Conservation (phyloP, 2,888 invertebrate species). For the Argyresthia albistria region DNA sequence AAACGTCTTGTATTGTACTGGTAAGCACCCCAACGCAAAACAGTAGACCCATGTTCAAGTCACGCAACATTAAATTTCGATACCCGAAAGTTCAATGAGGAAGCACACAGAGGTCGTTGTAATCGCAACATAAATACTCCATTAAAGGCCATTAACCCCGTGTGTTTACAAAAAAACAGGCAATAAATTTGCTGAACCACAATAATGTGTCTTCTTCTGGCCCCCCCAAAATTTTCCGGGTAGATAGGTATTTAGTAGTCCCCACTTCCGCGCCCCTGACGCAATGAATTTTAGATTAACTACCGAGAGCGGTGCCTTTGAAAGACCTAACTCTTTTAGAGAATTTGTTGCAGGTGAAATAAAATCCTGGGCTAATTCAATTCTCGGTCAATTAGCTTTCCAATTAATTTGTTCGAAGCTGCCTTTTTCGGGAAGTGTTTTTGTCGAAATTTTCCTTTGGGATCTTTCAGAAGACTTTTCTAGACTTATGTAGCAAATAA, state of each 20-base stretch:
- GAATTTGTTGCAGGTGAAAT: not conserved
- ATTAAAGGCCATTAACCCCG: constrained; percentile 58
- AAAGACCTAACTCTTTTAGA: not conserved
- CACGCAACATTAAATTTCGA: constrained; percentile 5
- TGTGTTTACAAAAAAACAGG: constrained; percentile 57
- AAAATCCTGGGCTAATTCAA: not conserved
- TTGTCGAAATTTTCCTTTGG: not conserved
- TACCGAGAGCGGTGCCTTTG: not conserved
- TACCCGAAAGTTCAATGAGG: not conserved
- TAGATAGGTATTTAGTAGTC: constrained; percentile 2
- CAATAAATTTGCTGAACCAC: constrained; percentile 52
- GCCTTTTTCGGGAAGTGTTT: not conserved
- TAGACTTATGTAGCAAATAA: no score
- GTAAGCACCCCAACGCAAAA: no score
- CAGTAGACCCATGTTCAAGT: not conserved
- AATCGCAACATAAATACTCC: constrained; percentile 52
- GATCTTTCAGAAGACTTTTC: no score
- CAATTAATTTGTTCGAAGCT: not conserved
- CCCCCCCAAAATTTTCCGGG: constrained; percentile 13
- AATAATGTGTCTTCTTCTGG: constrained; percentile 45
- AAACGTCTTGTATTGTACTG: no score
- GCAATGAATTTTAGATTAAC: constrained; percentile 3
- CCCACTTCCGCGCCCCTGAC: not conserved
- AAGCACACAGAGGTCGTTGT: constrained; percentile 32
- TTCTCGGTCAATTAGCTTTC: not conserved